Evolutionary conservation across 1,140 invertebrate species (phyloP), one percentile per base, ranked within the genome.

Genomic region (Pararge aegeria): DNA sequence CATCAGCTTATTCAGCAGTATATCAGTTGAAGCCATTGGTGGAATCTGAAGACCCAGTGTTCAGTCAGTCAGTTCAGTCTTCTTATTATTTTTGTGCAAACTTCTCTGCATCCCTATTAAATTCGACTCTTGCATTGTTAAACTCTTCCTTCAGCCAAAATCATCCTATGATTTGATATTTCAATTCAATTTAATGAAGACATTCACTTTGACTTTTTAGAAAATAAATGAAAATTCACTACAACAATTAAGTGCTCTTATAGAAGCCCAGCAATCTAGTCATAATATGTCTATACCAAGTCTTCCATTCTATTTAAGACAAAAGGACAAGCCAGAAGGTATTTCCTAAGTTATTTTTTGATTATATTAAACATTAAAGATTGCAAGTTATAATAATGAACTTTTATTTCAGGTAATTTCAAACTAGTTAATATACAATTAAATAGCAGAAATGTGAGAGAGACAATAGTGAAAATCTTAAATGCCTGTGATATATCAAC

Each of bases 161-260:
- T n/a, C n/a, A n/a, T n/a, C n/a, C n/a, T n/a, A n/a, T n/a, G n/a
- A n/a, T n/a, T n/a, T n/a, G n/a, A n/a, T n/a, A n/a, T n/a, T n/a
- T n/a, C n/a, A n/a, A n/a, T n/a, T n/a, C n/a, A n/a, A n/a, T n/a
- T n/a, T n/a, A n/a, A n/a, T n/a, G n/a, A n/a, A n/a, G n/a, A n/a
- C n/a, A n/a, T n/a, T n/a, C n/a, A n/a, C n/a, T n/a, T n/a, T n/a
- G n/a, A n/a, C 51, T 57, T 73, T 56, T 29, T 83, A 97, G 94
- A 93, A 93, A 59, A 94, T 96, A 1, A 98, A 98, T 92, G 97
- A 98, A 90, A 94, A 96, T 77, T 98, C 97, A 1, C 83, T 98
- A 58, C 97, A 98, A 86, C 92, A 94, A 63, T 86, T 98, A 34
- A 98, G 96, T 90, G 95, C 94, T 37, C 93, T 96, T 72, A 83